Evolutionary conservation across 2,888 invertebrate species (phyloP), one percentile per base, ranked within the genome.

Genomic region (Erebia palarica): DNA sequence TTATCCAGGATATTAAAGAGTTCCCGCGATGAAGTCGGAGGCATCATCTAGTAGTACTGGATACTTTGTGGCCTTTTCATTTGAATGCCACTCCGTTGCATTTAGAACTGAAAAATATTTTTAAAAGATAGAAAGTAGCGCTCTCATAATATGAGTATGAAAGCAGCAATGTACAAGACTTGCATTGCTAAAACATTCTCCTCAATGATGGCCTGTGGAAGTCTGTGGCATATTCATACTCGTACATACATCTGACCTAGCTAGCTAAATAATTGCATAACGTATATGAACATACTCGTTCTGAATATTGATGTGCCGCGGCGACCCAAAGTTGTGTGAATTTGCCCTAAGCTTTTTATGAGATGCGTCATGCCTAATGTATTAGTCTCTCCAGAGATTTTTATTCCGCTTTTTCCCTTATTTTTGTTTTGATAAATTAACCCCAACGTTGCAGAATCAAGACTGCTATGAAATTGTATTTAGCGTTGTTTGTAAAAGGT

Each of bases 351-450:
- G 66, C 66, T 57, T 57, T 21, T 66, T 65, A 44, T 57, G 21
- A 57, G 66, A 47, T 66, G 66, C 66, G 66, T 66, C 66, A 66
- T 66, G 55, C 55, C 57, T 44, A 66, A 66, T 66, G 44, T 66
- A 66, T 66, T 66, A 66, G 44, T 58, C 66, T 57, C 66, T 18
- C 5, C 57, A 66, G 65, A 65, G 51, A 61, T 66, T 66, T 58
- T 58, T 57, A 66, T 66, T 5, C 57, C 44, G 57, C 57, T 55
- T 18, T 65, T 66, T 66, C 57, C 66, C 57, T 66, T 66, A 58
- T 66, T 66, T 66, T 66, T 58, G 44, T 55, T 66, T 21, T 58
- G 66, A 66, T 66, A 57, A 58, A 58, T 57, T 66, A 66, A 66
- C 55, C 57, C 47, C 44, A 16, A 47, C 65, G 63, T 21, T 47